These are phyloP conservation scores for Lophotriccus pileatus DNA, from an alignment of 2,797 vertebrate genomes.

Conservation along the genomic window DNA sequence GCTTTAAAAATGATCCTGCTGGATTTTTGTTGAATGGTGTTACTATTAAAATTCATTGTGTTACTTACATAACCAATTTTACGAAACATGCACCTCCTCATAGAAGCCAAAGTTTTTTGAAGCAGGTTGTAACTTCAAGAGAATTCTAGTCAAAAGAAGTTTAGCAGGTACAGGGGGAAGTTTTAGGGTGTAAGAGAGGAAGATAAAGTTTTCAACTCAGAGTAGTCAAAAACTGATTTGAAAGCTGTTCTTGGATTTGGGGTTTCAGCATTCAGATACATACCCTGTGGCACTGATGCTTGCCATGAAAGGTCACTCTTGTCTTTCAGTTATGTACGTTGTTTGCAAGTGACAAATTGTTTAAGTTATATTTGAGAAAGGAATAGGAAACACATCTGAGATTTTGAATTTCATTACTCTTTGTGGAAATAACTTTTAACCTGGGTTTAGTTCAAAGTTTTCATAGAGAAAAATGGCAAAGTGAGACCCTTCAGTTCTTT, in stretches of 20 bases:
- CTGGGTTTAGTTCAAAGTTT: neutral
- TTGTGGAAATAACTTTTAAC: neutral
- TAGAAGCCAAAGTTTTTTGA: neutral
- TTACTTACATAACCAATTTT: neutral
- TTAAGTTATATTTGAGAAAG: neutral
- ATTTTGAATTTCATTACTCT: neutral
- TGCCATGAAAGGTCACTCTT: neutral
- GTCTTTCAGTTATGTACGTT: neutral
- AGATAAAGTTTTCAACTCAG: neutral
- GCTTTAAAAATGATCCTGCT: neutral
- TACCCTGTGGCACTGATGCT: neutral
- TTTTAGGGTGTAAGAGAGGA: neutral
- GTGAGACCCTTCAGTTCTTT: neutral
- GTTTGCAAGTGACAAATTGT: neutral
- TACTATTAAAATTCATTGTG: neutral
- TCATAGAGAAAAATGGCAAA: neutral
- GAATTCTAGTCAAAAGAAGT: neutral
- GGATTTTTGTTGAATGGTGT: neutral
- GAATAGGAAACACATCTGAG: neutral
- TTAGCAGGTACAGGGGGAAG: neutral
- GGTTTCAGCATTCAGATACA: neutral
- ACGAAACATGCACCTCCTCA: neutral
- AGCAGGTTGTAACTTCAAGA: neutral
- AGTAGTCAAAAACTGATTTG: neutral
- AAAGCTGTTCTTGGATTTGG: neutral